Evolutionary conservation across 2,113 vertebrate genomes (phyloP).

Genomic region (Polyodon spathula): DNA sequence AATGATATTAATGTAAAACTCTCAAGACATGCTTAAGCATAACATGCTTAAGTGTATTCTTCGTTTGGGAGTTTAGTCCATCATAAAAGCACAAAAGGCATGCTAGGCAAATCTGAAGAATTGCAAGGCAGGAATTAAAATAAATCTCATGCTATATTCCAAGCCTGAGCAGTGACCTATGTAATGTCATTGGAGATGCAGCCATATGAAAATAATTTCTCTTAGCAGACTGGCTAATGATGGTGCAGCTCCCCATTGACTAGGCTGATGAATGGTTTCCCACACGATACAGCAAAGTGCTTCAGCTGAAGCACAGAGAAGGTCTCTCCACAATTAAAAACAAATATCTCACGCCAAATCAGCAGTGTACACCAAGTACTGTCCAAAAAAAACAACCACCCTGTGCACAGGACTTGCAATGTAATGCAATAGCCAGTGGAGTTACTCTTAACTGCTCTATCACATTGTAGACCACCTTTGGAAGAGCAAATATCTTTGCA

Average conservation of each 20-base stretch:
- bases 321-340: not conserved
- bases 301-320: not conserved
- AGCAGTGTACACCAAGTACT: no score
- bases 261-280: slow-evolving; percentile 17
- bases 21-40: no score
- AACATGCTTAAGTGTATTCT: no score
- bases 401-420: no score
- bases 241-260: slow-evolving; percentile 13
- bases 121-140: not conserved
- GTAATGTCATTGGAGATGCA: slow-evolving; percentile 20
- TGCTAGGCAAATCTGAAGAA: not conserved
- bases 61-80: no score
- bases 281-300: slow-evolving; percentile 4
- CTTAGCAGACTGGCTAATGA: slow-evolving; percentile 18
- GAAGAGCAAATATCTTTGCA: no score
- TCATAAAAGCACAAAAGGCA: no score
- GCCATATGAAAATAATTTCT: slow-evolving; percentile 17
- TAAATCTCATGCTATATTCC: slow-evolving; percentile 2
- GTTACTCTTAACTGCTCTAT: no score
- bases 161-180: slow-evolving; percentile 16
- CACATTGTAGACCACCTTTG: no score
- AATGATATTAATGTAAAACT: no score
- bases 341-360: not conserved
- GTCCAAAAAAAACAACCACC: no score
- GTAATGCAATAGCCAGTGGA: no score